A percentile compares a stretch with the other conserved stretches of the same genome.
phyloP scores from a whole-genome alignment of 2,797 vertebrate genomes.

The Siniperca scherzeri region DNA sequence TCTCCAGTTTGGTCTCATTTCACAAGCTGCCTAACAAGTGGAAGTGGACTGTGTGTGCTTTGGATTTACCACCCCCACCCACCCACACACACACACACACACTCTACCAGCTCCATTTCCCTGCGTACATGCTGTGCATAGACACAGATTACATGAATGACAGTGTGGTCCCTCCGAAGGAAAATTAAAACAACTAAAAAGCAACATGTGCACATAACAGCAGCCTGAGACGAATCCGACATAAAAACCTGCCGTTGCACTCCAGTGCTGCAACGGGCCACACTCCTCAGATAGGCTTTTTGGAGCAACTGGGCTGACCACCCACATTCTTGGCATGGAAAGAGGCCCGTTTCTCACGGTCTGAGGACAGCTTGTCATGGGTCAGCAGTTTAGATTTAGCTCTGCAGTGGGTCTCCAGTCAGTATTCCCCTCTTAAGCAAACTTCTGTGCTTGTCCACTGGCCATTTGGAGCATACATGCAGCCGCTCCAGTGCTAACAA shows the following conservation, averaged over 20 bases:
- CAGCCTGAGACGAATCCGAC: constrained; percentile 36
- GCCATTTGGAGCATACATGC: constrained; percentile 19
- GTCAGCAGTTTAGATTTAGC: constrained; percentile 73
- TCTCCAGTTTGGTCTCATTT: constrained; percentile 28
- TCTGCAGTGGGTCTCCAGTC: constrained; percentile 57
- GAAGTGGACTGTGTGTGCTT: constrained; percentile 29
- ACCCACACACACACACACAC: background rate
- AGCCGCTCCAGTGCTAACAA: constrained; percentile 33
- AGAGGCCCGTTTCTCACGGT: constrained; percentile 74
- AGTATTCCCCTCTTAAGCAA: constrained; percentile 64
- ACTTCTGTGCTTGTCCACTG: constrained; percentile 49
- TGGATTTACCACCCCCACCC: background rate
- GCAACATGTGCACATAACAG: constrained; percentile 5
- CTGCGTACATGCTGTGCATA: constrained; percentile 20
- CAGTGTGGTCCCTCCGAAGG: background rate
- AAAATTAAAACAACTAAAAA: background rate
- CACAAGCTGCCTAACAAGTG: constrained; percentile 25
- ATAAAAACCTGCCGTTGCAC: constrained; percentile 27
- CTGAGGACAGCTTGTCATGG: constrained; percentile 69
- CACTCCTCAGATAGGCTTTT: constrained; percentile 51
- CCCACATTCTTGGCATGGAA: constrained; percentile 74
- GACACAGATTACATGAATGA: constrained; percentile 37
- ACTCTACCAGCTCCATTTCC: constrained; percentile 7
- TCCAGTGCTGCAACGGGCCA: constrained; percentile 26
- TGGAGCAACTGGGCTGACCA: constrained; percentile 62